A percentile compares a stretch with the other conserved stretches of the same genome.
These are phyloP conservation scores for Ectemnius continuus DNA, from an alignment of 2,888 invertebrate genomes.

Conservation along the genomic window DNA sequence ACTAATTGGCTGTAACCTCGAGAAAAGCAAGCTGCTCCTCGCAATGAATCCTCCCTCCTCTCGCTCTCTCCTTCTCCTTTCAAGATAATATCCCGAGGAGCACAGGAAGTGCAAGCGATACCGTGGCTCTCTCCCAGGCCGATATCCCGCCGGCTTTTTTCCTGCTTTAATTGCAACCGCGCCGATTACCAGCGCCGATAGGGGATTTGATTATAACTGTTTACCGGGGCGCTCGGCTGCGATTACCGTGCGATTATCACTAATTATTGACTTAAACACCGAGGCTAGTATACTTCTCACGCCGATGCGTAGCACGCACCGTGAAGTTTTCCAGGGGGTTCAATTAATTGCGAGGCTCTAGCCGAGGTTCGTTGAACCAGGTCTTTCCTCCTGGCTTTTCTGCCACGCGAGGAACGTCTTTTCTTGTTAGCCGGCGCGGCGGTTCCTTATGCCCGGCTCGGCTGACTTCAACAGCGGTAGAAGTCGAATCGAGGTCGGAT, in stretches of 20 bases:
- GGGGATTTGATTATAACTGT: slow-evolving; percentile 50
- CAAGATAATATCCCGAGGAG: slow-evolving; percentile 31
- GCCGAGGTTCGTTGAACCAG: slow-evolving; percentile 50
- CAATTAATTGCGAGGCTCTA: slow-evolving; percentile 36
- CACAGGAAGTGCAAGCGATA: slow-evolving; percentile 32
- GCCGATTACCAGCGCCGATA: slow-evolving; percentile 44
- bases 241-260: slow-evolving; percentile 53
- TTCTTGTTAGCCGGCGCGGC: too few species aligned
- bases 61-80: slow-evolving; percentile 4
- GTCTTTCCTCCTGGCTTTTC: slow-evolving; percentile 5
- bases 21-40: background rate
- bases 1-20: slow-evolving; percentile 8
- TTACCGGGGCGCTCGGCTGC: slow-evolving; percentile 36
- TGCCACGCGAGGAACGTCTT: background rate
- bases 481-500: too few species aligned
- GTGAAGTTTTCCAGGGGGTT: slow-evolving; percentile 42
- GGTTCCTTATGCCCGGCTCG: too few species aligned
- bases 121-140: slow-evolving; percentile 36
- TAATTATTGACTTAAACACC: slow-evolving; percentile 54
- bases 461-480: too few species aligned
- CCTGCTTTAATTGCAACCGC: slow-evolving; percentile 42
- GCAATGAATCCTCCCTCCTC: slow-evolving; percentile 10
- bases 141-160: slow-evolving; percentile 29
- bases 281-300: slow-evolving; percentile 42
- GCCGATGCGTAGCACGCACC: slow-evolving; percentile 55